phyloP scores from a whole-genome alignment of 2,113 vertebrate species.

The Aptenodytes forsteri region DNA sequence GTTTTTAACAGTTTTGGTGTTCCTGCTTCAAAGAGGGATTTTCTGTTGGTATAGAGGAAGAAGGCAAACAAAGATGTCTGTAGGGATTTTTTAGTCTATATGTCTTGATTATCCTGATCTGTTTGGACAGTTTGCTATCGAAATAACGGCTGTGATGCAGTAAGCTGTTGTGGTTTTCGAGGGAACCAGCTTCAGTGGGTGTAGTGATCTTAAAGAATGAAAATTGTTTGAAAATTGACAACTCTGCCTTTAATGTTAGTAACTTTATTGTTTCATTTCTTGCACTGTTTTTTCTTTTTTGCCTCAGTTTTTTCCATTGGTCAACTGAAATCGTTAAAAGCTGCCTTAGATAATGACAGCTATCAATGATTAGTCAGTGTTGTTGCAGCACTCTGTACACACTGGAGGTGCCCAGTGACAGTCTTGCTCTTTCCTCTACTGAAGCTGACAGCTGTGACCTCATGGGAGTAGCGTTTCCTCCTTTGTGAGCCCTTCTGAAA shows the following conservation, averaged over 20 bases:
- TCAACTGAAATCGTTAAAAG: fast-evolving
- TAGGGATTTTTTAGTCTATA: background rate
- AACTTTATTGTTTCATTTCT: background rate
- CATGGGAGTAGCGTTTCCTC: background rate
- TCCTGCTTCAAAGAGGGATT: background rate
- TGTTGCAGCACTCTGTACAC: background rate
- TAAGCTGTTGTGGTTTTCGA: background rate
- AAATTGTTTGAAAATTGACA: background rate
- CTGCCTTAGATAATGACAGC: background rate
- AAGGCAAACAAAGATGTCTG: background rate
- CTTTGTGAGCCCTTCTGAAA: background rate
- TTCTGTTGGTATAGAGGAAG: background rate
- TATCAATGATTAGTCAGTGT: background rate
- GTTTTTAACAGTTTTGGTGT: background rate
- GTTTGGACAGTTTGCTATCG: background rate
- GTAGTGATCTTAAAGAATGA: background rate
- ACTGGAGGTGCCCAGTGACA: background rate
- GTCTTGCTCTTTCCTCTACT: background rate
- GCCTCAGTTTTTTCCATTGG: background rate
- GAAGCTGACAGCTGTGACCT: background rate
- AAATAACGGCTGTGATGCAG: background rate
- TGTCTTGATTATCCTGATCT: background rate
- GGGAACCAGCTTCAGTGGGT: background rate
- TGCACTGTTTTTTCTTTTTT: background rate
- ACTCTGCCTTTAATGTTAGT: background rate